Conservation (phyloP, 2,797 vertebrate genomes). For the Leptatherina wallacei region DNA sequence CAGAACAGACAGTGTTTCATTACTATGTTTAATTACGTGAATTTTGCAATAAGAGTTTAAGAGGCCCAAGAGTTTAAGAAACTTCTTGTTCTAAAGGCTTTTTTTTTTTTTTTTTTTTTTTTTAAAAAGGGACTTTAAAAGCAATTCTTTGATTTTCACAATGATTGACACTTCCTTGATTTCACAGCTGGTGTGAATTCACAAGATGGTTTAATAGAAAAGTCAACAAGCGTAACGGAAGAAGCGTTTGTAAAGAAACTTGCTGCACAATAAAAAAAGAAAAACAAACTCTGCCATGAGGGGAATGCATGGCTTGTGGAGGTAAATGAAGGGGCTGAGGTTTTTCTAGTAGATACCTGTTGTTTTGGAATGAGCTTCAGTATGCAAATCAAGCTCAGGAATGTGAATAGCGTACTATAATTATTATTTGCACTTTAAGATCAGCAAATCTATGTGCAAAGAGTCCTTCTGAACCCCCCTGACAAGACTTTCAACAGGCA, state of each 20-base stretch:
- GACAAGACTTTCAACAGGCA: neutral
- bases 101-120: too few relatives aligned
- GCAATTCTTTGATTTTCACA: neutral
- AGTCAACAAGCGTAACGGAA: slow-evolving; percentile 1
- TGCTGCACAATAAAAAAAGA: neutral
- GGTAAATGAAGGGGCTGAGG: slow-evolving; percentile 7
- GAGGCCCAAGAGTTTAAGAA: neutral
- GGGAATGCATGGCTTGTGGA: neutral
- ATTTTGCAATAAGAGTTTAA: neutral
- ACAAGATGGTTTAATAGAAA: neutral
- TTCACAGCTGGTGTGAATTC: slow-evolving; percentile 6
- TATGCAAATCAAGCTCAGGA: slow-evolving; percentile 22
- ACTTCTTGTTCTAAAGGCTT: too few relatives aligned
- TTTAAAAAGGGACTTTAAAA: neutral
- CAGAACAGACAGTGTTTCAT: neutral
- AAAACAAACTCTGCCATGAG: neutral
- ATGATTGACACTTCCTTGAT: neutral
- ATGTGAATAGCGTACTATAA: neutral
- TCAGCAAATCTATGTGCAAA: neutral
- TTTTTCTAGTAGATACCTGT: slow-evolving; percentile 45
- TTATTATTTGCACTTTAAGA: neutral
- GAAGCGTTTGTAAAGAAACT: slow-evolving; percentile 5
- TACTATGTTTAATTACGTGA: neutral
- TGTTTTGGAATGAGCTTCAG: slow-evolving; percentile 27
- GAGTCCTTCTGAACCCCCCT: neutral